A percentile compares a stretch with the other conserved stretches of the same genome.
Conservation (phyloP, 2,113 vertebrate genomes). For the Oncorhynchus clarkii region DNA sequence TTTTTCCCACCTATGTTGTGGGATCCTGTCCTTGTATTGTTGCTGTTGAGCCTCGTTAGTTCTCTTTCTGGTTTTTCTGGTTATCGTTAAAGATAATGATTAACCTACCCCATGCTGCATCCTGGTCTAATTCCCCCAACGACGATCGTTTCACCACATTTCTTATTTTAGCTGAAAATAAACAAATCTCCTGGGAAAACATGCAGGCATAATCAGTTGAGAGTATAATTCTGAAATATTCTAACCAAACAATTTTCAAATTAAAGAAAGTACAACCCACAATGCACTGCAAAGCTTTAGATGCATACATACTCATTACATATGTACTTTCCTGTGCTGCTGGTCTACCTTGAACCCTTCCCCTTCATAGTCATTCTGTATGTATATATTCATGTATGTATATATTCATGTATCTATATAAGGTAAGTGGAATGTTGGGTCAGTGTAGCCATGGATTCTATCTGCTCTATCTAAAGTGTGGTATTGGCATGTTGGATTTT, state of each 20-base stretch:
- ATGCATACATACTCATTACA: not conserved
- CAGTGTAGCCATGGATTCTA: too few relatives aligned
- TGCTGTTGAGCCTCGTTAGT: too few relatives aligned
- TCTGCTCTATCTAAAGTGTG: not conserved
- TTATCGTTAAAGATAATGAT: too few relatives aligned
- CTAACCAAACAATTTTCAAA: not conserved
- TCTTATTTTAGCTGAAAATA: not conserved
- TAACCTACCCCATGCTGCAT: too few relatives aligned
- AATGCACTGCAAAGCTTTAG: not conserved
- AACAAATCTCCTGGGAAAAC: not conserved
- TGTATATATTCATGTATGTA: not conserved
- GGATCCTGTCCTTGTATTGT: too few relatives aligned
- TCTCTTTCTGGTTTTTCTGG: too few relatives aligned
- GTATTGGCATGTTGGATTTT: conserved; percentile 10
- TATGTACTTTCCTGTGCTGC: too few relatives aligned
- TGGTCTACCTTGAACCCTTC: not conserved
- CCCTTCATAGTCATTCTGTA: not conserved
- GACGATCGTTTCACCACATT: not conserved
- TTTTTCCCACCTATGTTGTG: too few relatives aligned
- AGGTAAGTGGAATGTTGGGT: too few relatives aligned
- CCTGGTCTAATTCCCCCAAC: too few relatives aligned
- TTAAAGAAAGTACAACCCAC: not conserved
- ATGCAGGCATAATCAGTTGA: not conserved
- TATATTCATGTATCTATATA: not conserved
- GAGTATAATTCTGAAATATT: not conserved